Evolutionary conservation across 2,113 vertebrate genomes (phyloP), one percentile per base, ranked within the genome.

Genomic region (Sialia sialis): DNA sequence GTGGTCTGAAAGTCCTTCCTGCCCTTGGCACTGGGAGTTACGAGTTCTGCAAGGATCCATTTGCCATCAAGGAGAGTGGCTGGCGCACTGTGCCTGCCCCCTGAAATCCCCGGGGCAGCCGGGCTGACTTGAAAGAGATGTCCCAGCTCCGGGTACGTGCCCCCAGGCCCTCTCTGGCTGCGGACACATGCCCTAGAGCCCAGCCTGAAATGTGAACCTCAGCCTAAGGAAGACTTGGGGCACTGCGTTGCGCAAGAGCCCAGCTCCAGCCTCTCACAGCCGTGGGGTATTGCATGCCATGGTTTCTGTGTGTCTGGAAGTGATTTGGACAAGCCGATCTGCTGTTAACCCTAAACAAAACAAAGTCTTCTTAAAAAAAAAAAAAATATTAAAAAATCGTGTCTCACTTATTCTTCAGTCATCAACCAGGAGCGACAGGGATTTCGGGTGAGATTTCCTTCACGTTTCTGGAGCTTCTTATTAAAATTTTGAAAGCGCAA

Each of bases 321-420:
- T 97, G 96, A 97, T 97, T 97, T 97, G 95, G 73, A 92, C 85
- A 74, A 95, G 85, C 76, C 5, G 1, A 93, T 95, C 96, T 86
- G 91, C 78, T 80, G 92, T 96, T 97, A 96, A 96, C 94, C 95
- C 97, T 93, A 62, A 96, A 89, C 85, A 94, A 97, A 97, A 96
- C 97, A 95, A 89, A 82, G 70, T 23, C 87, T 49, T 75, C 69
- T 25, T 4, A 51, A 63, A 78, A 84, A 86, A 36, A 44, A 56
- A 54, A 66, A 74, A 26, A 52, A 14, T 16, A n/a, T 11, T 1
- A 4, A 49, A 70, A 72, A 54, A 49, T 48, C 5, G 11, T 38
- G 21, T 66, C 79, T 87, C 26, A 14, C 62, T 84, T 68, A 76
- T 62, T 86, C 74, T 76, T 94, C 89, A 46, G 1, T 85, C 15